These are phyloP conservation scores for Dryomyza anilis DNA, from an alignment of 2,888 invertebrate genomes.

Conservation along the genomic window DNA sequence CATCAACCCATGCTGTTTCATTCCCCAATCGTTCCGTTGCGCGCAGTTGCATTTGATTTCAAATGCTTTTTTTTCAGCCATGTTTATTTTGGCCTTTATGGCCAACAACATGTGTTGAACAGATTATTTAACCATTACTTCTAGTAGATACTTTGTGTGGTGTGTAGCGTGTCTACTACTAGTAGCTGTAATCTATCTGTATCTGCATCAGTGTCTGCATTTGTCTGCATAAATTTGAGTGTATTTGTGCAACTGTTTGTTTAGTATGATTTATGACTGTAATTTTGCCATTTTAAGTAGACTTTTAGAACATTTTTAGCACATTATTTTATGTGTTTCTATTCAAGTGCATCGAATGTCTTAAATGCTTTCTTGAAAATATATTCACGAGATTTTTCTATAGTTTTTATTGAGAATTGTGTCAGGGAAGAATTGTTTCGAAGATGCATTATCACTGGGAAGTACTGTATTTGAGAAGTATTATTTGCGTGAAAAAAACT, in stretches of 20 bases:
- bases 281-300: not conserved
- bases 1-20: not conserved
- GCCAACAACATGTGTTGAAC: conserved; percentile 6
- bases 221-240: not conserved
- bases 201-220: not conserved
- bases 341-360: not conserved
- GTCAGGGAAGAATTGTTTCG: too few relatives aligned
- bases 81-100: conserved; percentile 10
- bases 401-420: too few relatives aligned
- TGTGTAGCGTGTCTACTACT: not conserved
- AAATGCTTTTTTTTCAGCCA: not conserved
- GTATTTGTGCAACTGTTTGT: not conserved
- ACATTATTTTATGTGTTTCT: not conserved
- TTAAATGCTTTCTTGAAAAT: too few relatives aligned
- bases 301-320: not conserved
- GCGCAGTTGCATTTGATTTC: not conserved
- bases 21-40: conserved; percentile 2
- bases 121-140: not conserved
- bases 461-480: too few relatives aligned
- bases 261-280: conserved; percentile 12
- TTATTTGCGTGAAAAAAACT: too few relatives aligned
- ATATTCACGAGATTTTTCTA: too few relatives aligned
- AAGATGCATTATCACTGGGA: too few relatives aligned
- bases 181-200: not conserved
- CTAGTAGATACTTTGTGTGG: not conserved